A percentile compares a stretch with the other conserved stretches of the same genome.
phyloP scores from a whole-genome alignment of 2,113 vertebrate species.

The Patagioenas fasciata region DNA sequence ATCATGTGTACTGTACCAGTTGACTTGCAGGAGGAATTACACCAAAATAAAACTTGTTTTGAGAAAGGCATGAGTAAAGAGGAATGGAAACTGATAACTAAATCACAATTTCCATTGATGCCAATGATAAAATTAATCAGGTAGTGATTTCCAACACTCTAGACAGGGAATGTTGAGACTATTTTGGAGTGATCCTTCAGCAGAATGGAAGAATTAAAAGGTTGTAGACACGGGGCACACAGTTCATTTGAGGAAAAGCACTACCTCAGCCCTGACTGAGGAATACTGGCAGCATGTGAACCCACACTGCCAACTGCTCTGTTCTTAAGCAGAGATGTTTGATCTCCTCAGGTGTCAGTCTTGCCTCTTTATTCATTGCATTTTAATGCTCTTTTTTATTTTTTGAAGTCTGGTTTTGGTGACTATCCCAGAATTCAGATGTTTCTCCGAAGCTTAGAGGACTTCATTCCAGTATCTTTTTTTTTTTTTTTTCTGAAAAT shows the following conservation, averaged over 20 bases:
- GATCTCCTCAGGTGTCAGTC: background rate
- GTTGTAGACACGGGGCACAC: background rate
- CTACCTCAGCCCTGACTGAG: background rate
- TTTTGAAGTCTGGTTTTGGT: conserved; percentile 29
- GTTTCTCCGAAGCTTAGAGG: background rate
- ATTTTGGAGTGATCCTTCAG: background rate
- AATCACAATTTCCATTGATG: background rate
- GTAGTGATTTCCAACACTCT: background rate
- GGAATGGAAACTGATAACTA: background rate
- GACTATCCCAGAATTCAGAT: background rate
- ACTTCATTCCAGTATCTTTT: background rate
- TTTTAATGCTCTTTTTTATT: background rate
- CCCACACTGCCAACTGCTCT: background rate
- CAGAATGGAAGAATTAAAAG: background rate
- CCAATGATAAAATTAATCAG: background rate
- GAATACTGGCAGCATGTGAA: background rate
- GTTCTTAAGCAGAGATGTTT: background rate
- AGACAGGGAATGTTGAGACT: background rate
- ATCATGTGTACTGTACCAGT: background rate
- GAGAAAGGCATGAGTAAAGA: background rate
- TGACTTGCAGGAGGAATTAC: background rate
- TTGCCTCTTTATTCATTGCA: conserved; percentile 4
- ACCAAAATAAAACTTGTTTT: background rate
- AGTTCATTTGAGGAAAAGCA: background rate
- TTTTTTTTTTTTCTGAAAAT: background rate